These are phyloP conservation scores for Cydia fagiglandana DNA, from an alignment of 1,140 invertebrate species.

Conservation along the genomic window DNA sequence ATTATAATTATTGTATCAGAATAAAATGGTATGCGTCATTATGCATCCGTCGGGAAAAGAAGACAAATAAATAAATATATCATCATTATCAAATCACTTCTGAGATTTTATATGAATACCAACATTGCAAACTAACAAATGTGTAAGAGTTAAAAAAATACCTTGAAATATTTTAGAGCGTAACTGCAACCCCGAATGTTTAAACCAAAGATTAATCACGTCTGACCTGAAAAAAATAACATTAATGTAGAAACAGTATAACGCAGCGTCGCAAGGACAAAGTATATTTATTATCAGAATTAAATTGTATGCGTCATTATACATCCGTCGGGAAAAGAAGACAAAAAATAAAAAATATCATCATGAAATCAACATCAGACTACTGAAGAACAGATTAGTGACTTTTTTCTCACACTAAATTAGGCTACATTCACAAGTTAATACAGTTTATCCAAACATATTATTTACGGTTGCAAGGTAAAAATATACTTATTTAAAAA, in stretches of 20 bases:
- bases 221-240: background rate
- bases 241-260: background rate
- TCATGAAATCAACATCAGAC: slow-evolving; percentile 43
- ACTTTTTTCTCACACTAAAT: background rate
- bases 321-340: slow-evolving; percentile 69
- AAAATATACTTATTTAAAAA: too few species aligned
- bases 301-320: slow-evolving; percentile 58
- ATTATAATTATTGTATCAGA: slow-evolving; percentile 28
- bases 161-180: background rate
- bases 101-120: background rate
- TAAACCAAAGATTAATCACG: background rate
- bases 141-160: background rate
- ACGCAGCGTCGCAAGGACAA: background rate
- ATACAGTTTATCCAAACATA: background rate
- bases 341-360: slow-evolving; percentile 61
- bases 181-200: background rate
- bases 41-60: slow-evolving; percentile 68
- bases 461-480: background rate
- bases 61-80: slow-evolving; percentile 53
- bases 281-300: slow-evolving; percentile 30
- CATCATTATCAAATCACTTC: background rate
- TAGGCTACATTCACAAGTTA: background rate
- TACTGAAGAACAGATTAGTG: too few species aligned
- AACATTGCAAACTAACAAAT: background rate
- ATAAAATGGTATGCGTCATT: slow-evolving; percentile 53